These are phyloP conservation scores for Beroe ovata DNA, from an alignment of 37 sponge, comb jelly and placozoan genomes.

Conservation along the genomic window DNA sequence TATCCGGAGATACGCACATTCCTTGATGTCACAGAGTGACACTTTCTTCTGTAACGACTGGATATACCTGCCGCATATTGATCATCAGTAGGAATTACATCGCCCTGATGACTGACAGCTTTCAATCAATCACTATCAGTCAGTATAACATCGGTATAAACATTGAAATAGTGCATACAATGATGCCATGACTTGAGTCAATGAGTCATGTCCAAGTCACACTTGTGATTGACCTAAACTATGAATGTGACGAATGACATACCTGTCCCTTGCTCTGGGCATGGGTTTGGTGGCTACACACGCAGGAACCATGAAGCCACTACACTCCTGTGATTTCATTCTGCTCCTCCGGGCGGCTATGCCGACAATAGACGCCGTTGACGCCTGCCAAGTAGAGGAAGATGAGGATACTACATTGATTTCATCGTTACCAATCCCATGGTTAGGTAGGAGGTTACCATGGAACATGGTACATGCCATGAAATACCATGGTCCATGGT, in stretches of 20 bases:
- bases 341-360: neutral
- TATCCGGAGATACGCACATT: conserved; percentile 24
- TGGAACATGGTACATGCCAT: too few species aligned
- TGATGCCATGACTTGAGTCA: too few species aligned
- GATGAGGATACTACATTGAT: too few species aligned
- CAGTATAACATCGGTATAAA: too few species aligned
- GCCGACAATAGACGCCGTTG: conserved; percentile 2
- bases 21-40: conserved; percentile 6
- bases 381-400: conserved; percentile 9
- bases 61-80: neutral
- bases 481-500: too few species aligned
- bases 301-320: conserved; percentile 16
- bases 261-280: conserved; percentile 54
- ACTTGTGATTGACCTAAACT: too few species aligned
- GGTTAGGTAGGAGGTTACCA: too few species aligned
- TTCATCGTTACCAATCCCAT: too few species aligned
- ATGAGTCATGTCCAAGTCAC: too few species aligned
- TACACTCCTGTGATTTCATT: neutral
- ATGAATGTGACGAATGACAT: too few species aligned
- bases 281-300: conserved; percentile 42
- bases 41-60: conserved; percentile 18
- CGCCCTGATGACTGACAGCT: too few species aligned
- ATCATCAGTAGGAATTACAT: neutral
- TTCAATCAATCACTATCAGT: too few species aligned
- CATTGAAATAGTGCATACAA: neutral